A percentile compares a stretch with the other conserved stretches of the same genome.
Conservation (phyloP, 2,888 invertebrate genomes). For the Chorisops tibialis region DNA sequence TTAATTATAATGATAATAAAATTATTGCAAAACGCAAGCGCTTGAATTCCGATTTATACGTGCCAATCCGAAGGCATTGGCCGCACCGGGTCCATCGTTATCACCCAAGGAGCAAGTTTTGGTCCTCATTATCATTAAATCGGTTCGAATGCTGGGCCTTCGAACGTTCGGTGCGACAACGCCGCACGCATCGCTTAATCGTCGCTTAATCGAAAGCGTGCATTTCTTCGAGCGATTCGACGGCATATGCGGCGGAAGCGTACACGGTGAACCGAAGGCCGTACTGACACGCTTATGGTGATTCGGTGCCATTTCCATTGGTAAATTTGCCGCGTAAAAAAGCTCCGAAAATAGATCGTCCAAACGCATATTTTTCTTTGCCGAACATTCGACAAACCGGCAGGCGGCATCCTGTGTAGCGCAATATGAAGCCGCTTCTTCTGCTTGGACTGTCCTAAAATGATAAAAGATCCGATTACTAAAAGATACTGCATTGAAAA, state of each 20-base stretch:
- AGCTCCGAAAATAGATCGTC: constrained; percentile 82
- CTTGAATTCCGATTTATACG: constrained; percentile 53
- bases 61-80: constrained; percentile 56
- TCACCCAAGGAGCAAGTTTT: constrained; percentile 74
- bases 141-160: constrained; percentile 82
- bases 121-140: constrained; percentile 82
- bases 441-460: constrained; percentile 68
- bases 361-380: constrained; percentile 75
- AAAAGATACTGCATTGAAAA: not conserved
- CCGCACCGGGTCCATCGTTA: constrained; percentile 59
- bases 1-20: not conserved
- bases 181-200: constrained; percentile 82
- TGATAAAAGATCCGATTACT: constrained; percentile 9
- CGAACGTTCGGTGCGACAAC: constrained; percentile 85
- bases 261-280: constrained; percentile 73
- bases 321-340: constrained; percentile 77
- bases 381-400: constrained; percentile 79
- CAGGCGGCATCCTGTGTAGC: constrained; percentile 72
- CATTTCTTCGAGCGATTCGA: constrained; percentile 68
- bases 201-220: constrained; percentile 75
- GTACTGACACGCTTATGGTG: constrained; percentile 78
- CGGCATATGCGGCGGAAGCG: constrained; percentile 65
- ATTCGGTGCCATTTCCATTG: constrained; percentile 85
- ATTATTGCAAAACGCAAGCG: constrained; percentile 57
- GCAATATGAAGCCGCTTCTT: constrained; percentile 75